A percentile compares a stretch with the other conserved stretches of the same genome.
These are phyloP conservation scores for Phaonia tiefii DNA, from an alignment of 2,888 invertebrate genomes.

Conservation along the genomic window DNA sequence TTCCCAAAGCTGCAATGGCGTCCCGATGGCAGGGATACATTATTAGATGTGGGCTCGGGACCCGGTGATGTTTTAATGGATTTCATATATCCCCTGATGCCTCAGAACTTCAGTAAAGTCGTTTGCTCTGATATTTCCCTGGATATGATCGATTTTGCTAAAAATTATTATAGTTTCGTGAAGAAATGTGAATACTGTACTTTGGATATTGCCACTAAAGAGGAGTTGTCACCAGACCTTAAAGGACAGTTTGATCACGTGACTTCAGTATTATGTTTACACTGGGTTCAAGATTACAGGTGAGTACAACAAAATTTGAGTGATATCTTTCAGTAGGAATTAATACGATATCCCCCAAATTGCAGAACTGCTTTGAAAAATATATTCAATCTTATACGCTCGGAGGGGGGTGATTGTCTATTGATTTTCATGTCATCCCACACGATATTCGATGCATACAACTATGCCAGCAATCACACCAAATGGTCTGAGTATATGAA, in stretches of 20 bases:
- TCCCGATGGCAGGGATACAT: slow-evolving; percentile 80
- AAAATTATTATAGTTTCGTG: slow-evolving; percentile 80
- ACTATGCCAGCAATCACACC: slow-evolving; percentile 42
- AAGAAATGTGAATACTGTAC: slow-evolving; percentile 77
- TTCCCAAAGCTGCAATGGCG: slow-evolving; percentile 84
- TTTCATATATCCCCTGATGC: slow-evolving; percentile 82
- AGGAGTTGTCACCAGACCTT: slow-evolving; percentile 80
- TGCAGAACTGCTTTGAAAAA: slow-evolving; percentile 66
- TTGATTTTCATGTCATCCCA: slow-evolving; percentile 64
- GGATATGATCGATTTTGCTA: slow-evolving; percentile 86
- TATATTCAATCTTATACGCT: slow-evolving; percentile 60
- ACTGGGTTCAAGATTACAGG: slow-evolving; percentile 87
- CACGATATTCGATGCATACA: slow-evolving; percentile 62
- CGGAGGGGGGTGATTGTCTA: slow-evolving; percentile 66
- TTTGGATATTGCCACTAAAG: slow-evolving; percentile 82
- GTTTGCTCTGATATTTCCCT: slow-evolving; percentile 87
- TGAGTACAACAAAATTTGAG: no score
- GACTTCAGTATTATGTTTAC: slow-evolving; percentile 89
- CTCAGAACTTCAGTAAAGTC: slow-evolving; percentile 81
- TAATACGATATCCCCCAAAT: no score
- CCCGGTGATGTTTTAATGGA: slow-evolving; percentile 86
- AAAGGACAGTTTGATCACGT: slow-evolving; percentile 84
- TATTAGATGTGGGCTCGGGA: slow-evolving; percentile 88
- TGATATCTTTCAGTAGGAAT: no score
- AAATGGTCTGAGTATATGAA: slow-evolving; percentile 67